Evolutionary conservation across 2,797 vertebrate genomes (phyloP).

Genomic region (Decapterus maruadsi): DNA sequence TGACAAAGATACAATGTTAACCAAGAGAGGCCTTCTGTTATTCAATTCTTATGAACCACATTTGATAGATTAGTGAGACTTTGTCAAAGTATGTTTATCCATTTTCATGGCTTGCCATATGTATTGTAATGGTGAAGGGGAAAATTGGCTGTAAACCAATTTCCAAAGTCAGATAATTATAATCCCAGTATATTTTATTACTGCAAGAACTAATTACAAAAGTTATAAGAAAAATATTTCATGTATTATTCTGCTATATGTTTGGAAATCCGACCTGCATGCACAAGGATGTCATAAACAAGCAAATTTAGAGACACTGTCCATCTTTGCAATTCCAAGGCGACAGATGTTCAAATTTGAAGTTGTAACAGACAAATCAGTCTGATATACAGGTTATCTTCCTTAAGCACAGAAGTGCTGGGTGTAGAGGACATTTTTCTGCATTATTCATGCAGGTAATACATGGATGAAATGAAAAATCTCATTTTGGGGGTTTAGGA

Average conservation of each 20-base stretch:
- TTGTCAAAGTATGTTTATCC: background rate
- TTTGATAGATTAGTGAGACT: background rate
- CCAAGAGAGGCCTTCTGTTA: background rate
- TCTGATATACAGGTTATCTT: background rate
- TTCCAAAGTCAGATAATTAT: background rate
- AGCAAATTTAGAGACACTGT: constrained; percentile 2
- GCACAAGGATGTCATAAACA: constrained; percentile 8
- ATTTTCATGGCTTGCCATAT: background rate
- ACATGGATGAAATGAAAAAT: background rate
- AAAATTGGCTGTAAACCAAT: background rate
- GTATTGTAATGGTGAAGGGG: background rate
- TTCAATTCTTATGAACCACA: background rate
- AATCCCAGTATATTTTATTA: background rate
- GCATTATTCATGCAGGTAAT: background rate
- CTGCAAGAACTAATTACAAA: background rate
- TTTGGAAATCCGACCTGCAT: background rate
- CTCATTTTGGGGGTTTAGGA: background rate
- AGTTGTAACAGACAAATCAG: background rate
- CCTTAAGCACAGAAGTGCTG: background rate
- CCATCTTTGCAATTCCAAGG: background rate
- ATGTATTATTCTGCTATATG: background rate
- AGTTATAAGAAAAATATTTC: no score
- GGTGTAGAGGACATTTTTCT: background rate
- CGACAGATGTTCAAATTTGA: background rate
- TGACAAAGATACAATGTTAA: background rate